Evolutionary conservation across 2,888 invertebrate species (phyloP).

Genomic region (Leuctra nigra): DNA sequence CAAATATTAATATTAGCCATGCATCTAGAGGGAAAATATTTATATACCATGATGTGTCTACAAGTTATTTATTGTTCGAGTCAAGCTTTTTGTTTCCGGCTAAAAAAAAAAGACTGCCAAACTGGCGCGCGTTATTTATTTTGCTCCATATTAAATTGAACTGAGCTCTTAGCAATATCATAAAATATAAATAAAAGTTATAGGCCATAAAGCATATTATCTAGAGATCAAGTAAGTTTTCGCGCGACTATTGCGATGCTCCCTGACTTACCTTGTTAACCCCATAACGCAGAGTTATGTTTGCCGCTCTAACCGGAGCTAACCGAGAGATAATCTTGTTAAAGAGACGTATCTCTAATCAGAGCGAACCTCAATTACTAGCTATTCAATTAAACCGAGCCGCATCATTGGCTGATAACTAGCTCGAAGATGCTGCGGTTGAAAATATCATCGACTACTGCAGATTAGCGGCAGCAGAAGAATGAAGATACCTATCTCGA

Average conservation of each 20-base stretch:
- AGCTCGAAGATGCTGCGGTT: no score
- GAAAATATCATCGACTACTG: no score
- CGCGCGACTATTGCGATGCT: background rate
- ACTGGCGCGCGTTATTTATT: constrained; percentile 5
- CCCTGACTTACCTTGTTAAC: background rate
- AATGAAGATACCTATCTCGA: no score
- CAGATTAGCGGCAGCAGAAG: no score
- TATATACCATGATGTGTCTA: constrained; percentile 9
- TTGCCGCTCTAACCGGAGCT: background rate
- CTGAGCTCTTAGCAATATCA: background rate
- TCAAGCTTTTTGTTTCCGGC: background rate
- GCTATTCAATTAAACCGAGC: background rate
- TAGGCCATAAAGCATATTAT: background rate
- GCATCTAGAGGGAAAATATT: constrained; percentile 1
- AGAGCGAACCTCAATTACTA: background rate
- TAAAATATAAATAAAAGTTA: constrained; percentile 2
- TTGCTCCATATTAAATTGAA: constrained; percentile 10
- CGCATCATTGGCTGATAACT: background rate
- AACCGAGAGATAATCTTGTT: background rate
- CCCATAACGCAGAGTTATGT: background rate
- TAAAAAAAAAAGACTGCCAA: no score
- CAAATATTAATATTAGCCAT: constrained; percentile 9
- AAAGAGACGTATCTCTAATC: background rate
- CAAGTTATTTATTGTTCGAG: constrained; percentile 7
- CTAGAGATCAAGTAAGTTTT: no score